Conservation (phyloP, 2,797 vertebrate species). For the Gymnothorax javanicus region DNA sequence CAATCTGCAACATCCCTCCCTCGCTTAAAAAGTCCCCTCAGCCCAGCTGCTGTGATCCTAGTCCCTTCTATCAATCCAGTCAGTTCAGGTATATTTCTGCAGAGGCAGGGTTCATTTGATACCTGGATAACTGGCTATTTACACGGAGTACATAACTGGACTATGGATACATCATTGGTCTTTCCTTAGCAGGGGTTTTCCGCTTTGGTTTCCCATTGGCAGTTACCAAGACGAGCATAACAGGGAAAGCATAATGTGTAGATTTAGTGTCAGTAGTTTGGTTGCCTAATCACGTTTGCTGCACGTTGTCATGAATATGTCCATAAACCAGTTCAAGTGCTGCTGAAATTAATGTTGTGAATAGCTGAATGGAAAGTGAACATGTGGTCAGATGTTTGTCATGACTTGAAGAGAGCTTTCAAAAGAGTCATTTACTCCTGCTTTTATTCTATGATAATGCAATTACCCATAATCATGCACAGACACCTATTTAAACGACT, state of each 20-base stretch:
- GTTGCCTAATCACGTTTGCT: slow-evolving; percentile 17
- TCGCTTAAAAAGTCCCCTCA: background rate
- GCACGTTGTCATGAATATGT: background rate
- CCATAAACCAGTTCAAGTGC: background rate
- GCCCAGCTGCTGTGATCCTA: slow-evolving; percentile 12
- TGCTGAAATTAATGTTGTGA: background rate
- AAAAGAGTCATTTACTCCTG: background rate
- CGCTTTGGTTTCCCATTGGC: background rate
- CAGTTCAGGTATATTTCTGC: background rate
- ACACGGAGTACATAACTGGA: background rate
- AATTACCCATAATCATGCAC: too few species aligned
- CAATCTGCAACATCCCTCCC: background rate
- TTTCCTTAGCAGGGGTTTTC: background rate
- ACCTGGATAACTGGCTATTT: slow-evolving; percentile 18
- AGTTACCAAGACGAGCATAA: background rate
- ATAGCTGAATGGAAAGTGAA: background rate
- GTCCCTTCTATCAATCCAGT: slow-evolving; percentile 6
- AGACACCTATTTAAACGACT: too few species aligned
- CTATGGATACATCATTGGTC: background rate
- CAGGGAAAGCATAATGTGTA: background rate
- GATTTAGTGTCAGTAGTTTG: slow-evolving; percentile 12
- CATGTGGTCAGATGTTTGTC: background rate
- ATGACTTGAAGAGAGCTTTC: background rate
- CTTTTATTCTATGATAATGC: too few species aligned
- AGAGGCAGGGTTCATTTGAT: background rate